phyloP scores from a whole-genome alignment of 92 coral and sea anemone genomes.

The Palythoa grandis region DNA sequence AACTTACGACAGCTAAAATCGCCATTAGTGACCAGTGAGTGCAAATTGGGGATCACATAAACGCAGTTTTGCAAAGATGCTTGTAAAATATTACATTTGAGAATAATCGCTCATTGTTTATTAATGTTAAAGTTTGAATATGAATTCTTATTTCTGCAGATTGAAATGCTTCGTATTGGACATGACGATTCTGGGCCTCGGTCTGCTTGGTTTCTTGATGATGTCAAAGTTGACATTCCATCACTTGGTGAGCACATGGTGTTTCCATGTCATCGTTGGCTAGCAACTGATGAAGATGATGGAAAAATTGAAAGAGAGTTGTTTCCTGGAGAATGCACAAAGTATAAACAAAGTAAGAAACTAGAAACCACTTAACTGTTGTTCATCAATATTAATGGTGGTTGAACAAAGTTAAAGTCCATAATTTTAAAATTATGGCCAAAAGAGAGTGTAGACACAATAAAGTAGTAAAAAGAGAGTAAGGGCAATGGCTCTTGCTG shows the following conservation, averaged over 20 bases:
- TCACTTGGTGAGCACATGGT: slow-evolving; percentile 93
- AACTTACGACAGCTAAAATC: no score
- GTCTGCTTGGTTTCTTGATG: slow-evolving; percentile 92
- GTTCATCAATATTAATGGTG: neutral
- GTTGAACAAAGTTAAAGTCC: neutral
- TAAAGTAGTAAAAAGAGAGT: no score
- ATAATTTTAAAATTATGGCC: neutral
- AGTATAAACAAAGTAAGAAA: slow-evolving; percentile 73
- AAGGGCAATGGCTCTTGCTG: no score
- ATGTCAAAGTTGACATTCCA: slow-evolving; percentile 86
- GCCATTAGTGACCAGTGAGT: no score
- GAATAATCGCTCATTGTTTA: no score
- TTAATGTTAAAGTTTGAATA: neutral
- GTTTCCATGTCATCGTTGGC: slow-evolving; percentile 98
- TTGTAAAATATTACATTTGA: no score
- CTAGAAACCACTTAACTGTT: neutral
- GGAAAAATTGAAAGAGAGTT: slow-evolving; percentile 90
- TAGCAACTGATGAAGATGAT: slow-evolving; percentile 95
- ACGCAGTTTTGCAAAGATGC: no score
- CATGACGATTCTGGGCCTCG: slow-evolving; percentile 89
- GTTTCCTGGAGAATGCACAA: slow-evolving; percentile 72
- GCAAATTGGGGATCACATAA: no score
- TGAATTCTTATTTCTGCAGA: slow-evolving; percentile 34
- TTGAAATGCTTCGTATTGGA: slow-evolving; percentile 87
- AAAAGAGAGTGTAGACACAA: no score